phyloP scores from a whole-genome alignment of 2,888 invertebrate genomes.

The Cosmia pyralina region DNA sequence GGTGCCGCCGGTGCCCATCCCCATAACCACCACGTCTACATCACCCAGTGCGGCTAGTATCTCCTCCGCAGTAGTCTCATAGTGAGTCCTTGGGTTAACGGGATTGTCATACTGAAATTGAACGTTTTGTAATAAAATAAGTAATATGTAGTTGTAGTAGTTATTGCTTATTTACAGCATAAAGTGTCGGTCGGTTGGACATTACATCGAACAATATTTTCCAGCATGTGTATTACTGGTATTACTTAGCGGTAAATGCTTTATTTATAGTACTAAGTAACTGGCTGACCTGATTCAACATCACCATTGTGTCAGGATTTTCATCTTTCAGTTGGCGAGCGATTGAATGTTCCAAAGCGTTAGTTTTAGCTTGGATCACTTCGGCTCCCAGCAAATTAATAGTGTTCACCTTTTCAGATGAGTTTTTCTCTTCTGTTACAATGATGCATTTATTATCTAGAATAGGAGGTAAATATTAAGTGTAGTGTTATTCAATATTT shows the following conservation, averaged over 20 bases:
- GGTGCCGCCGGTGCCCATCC: constrained; percentile 98
- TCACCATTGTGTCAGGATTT: constrained; percentile 59
- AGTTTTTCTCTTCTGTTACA: constrained; percentile 99
- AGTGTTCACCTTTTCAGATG: constrained; percentile 97
- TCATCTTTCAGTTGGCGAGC: constrained; percentile 56
- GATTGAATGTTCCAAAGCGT: constrained; percentile 40
- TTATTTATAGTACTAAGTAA: neutral
- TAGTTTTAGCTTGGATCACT: constrained; percentile 92
- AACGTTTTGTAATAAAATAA: constrained; percentile 1
- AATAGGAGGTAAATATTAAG: constrained; percentile 19
- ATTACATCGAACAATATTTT: neutral
- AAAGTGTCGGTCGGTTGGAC: neutral
- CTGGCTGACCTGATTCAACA: constrained; percentile 86
- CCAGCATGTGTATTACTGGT: neutral
- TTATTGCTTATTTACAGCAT: too few relatives aligned
- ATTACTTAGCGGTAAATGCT: constrained; percentile 1
- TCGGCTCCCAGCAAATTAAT: constrained; percentile 97
- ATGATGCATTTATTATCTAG: constrained; percentile 95
- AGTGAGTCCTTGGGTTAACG: constrained; percentile 97
- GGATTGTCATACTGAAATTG: constrained; percentile 94
- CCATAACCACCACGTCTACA: constrained; percentile 94
- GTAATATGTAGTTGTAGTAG: too few relatives aligned
- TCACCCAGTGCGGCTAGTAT: constrained; percentile 92
- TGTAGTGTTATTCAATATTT: neutral
- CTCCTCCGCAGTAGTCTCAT: constrained; percentile 95